Conservation (phyloP, 1,140 invertebrate species). For the Eciton burchellii region DNA sequence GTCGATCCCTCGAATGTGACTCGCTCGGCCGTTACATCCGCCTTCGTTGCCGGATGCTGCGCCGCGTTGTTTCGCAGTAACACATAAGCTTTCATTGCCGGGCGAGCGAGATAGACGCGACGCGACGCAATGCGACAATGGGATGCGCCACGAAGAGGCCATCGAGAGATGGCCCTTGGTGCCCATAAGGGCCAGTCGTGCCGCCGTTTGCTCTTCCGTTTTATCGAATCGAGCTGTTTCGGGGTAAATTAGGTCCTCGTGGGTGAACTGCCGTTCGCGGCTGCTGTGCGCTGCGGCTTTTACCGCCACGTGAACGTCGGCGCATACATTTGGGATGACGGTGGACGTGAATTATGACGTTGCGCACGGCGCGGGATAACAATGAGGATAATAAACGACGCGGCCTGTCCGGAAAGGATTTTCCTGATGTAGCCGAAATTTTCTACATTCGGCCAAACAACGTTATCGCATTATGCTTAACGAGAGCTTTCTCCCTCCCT, state of each 20-base stretch:
- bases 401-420: slow-evolving; percentile 4
- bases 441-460: background rate
- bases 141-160: slow-evolving; percentile 4
- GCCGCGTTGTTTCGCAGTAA: slow-evolving; percentile 23
- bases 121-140: background rate
- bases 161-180: background rate
- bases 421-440: slow-evolving; percentile 25
- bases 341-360: slow-evolving; percentile 53
- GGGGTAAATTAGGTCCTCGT: slow-evolving; percentile 34
- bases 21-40: slow-evolving; percentile 48
- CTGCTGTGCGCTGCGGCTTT: too few relatives aligned
- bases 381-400: slow-evolving; percentile 52
- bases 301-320: background rate
- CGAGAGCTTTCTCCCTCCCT: background rate
- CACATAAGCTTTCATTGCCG: slow-evolving; percentile 67
- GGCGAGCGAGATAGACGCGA: background rate
- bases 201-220: slow-evolving; percentile 31
- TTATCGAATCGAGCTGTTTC: slow-evolving; percentile 41
- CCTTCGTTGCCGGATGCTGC: slow-evolving; percentile 32
- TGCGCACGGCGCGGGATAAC: slow-evolving; percentile 7
- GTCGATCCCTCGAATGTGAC: slow-evolving; percentile 66
- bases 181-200: slow-evolving; percentile 22
- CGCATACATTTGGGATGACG: slow-evolving; percentile 42
- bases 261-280: background rate
- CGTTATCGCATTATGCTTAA: background rate